phyloP scores from a whole-genome alignment of 2,113 vertebrate genomes.

The Pachypanchax playfairii region DNA sequence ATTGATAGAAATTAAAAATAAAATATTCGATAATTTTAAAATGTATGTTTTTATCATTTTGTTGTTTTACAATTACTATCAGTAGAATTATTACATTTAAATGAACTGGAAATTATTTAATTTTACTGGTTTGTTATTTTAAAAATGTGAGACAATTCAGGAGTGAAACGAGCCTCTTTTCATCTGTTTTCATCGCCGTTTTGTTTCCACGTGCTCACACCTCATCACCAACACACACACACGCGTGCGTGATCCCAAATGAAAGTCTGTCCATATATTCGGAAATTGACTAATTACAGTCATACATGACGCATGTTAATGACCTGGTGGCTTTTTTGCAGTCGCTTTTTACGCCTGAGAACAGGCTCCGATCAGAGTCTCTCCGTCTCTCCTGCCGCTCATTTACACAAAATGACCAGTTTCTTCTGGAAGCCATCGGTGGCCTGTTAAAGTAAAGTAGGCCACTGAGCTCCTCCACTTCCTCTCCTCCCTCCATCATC shows the following conservation, averaged over 20 bases:
- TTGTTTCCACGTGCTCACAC: neutral
- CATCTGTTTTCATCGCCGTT: too few relatives aligned
- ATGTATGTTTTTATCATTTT: too few relatives aligned
- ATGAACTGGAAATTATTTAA: too few relatives aligned
- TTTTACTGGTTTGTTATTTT: too few relatives aligned
- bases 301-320: conserved; percentile 12
- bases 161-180: too few relatives aligned
- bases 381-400: conserved; percentile 44
- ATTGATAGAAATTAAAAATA: too few relatives aligned
- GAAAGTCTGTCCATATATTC: neutral
- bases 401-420: conserved; percentile 52
- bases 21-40: too few relatives aligned
- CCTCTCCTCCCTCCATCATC: conserved; percentile 46
- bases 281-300: neutral
- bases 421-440: conserved; percentile 50
- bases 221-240: neutral
- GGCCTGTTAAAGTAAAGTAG: conserved; percentile 66
- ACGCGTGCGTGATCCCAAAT: neutral
- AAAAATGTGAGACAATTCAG: too few relatives aligned
- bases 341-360: conserved; percentile 20
- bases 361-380: conserved; percentile 41
- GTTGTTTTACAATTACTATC: too few relatives aligned
- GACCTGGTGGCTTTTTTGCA: conserved; percentile 10
- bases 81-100: too few relatives aligned
- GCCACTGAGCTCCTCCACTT: conserved; percentile 31